A percentile compares a stretch with the other conserved stretches of the same genome.
Evolutionary conservation across 35 echinoderm and acorn worm species (phyloP).

Genomic region (Patiria miniata): DNA sequence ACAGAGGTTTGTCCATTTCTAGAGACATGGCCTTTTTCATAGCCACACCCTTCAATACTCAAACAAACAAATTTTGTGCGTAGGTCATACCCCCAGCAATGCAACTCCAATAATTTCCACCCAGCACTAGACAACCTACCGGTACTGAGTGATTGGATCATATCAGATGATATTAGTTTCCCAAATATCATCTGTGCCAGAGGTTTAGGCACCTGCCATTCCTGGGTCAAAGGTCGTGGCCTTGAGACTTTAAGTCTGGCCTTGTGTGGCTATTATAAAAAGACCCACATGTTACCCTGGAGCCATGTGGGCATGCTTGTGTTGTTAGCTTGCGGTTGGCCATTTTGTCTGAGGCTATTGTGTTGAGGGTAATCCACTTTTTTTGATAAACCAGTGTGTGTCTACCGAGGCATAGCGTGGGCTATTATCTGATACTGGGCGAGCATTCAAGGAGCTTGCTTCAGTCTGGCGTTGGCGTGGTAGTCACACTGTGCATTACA

Average conservation of each 20-base stretch:
- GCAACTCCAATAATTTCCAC: too few relatives aligned
- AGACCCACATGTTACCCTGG: background rate
- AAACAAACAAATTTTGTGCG: too few relatives aligned
- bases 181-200: background rate
- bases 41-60: too few relatives aligned
- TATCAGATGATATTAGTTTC: too few relatives aligned
- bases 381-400: background rate
- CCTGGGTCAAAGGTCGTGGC: conserved; percentile 1
- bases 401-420: background rate
- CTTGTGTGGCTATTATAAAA: background rate
- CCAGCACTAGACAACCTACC: too few relatives aligned
- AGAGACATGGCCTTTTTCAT: too few relatives aligned
- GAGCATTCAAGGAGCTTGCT: background rate
- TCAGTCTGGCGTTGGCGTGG: background rate
- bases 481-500: background rate
- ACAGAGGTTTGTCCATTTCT: too few relatives aligned
- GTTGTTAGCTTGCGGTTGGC: background rate
- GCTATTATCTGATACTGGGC: background rate
- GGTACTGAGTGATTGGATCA: too few relatives aligned
- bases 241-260: conserved; percentile 22
- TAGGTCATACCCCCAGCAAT: too few relatives aligned
- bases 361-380: background rate
- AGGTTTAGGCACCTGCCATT: background rate
- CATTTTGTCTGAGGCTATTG: background rate
- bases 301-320: background rate